Base-by-base conservation (phyloP, 2,113 vertebrate species). In the Rhinogobius similis region DNA sequence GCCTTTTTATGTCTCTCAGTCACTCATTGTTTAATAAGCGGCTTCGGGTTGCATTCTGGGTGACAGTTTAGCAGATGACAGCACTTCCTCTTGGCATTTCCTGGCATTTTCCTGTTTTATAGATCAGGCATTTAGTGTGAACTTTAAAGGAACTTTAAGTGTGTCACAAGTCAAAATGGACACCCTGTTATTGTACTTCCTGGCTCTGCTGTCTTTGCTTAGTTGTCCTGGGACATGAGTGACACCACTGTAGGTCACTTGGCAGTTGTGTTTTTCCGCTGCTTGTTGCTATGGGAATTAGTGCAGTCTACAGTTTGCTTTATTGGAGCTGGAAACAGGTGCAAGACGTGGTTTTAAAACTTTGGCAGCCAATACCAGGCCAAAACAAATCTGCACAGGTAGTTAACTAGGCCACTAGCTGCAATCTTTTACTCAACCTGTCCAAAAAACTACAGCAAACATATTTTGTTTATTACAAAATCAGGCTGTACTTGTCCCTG, bases 11-110 rank as follows among this genome's bases (percentile, higher is more conserved):
- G 61, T 32, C 64, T 72, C 46, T 64, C 52, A 72, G 32, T 24
- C 61, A 46, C 44, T 75, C 61, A 53, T 65, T 67, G 55, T 69
- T 53, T 71, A 76, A 70, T 58, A 68, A 70, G 56, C 39, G 29
- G 41, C 53, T 32, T 44, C 41, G 26, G 26, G 23, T 26, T 41
- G 53, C 38, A 64, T 73, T 64, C 64, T 62, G 32, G 58, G 43
- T 21, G 4, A 61, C 43, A 62, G 21, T 14, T 43, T 75, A 65
- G 43, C 53, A 72, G 27, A 75, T 50, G 29, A 32, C 18, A 58
- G 61, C 24, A 6, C 39, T 52, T 23, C 18, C 59, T 68, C 64
- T 65, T 69, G 41, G 24, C 46, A 65, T 65, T 84, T 0, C 0
- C 9, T 32, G 36, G 38, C 38, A 48, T 48, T 20, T 41, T 12